Percentiles rank a stretch among this genome's conserved stretches.
Conservation (phyloP, 1,140 invertebrate genomes). For the Bombus polaris region DNA sequence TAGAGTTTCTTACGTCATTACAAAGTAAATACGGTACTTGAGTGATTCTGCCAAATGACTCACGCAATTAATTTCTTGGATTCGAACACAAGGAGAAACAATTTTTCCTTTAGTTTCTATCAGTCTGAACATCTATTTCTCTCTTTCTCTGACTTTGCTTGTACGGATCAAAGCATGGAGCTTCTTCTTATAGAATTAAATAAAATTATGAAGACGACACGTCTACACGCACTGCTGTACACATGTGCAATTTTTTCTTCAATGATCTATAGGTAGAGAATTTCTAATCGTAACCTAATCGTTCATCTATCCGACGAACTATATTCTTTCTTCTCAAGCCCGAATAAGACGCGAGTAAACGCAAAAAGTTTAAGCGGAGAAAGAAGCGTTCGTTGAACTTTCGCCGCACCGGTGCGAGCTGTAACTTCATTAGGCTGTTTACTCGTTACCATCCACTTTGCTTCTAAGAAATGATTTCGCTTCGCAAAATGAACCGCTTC, state of each 20-base stretch:
- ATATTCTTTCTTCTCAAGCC: background rate
- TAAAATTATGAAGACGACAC: background rate
- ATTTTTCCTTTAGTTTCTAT: background rate
- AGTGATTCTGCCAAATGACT: background rate
- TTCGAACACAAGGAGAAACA: background rate
- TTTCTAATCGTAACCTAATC: background rate
- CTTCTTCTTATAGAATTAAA: background rate
- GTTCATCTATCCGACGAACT: background rate
- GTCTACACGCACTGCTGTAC: too few species aligned
- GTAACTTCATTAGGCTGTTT: background rate
- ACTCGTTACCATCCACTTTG: background rate
- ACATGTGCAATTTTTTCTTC: too few species aligned
- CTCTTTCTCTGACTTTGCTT: background rate
- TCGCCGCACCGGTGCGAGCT: background rate
- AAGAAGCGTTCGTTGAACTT: background rate
- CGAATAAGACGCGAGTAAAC: background rate
- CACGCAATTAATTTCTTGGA: background rate
- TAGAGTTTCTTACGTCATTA: background rate
- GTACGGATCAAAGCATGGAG: background rate
- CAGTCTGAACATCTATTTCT: too few species aligned
- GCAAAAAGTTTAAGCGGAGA: background rate
- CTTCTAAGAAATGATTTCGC: slow-evolving; percentile 1
- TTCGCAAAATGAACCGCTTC: slow-evolving; percentile 2
- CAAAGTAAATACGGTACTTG: background rate
- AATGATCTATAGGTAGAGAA: background rate